phyloP scores from a whole-genome alignment of 1,140 invertebrate genomes.

The Sitobion miscanthi region DNA sequence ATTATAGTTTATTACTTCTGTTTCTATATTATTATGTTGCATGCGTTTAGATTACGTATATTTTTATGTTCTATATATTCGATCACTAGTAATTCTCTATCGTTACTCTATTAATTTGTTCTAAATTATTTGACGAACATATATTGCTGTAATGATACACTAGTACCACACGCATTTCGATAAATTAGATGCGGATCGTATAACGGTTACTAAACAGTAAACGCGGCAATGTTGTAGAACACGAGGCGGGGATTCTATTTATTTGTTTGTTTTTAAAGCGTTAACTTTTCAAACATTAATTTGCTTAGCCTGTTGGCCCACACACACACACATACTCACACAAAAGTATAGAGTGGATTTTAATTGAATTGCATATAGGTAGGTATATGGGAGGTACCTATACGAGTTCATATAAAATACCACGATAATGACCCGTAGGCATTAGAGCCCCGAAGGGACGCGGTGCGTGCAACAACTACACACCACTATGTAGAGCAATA shows the following conservation, averaged over 20 bases:
- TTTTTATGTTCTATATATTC: not conserved
- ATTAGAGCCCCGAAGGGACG: not conserved
- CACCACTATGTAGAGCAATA: not conserved
- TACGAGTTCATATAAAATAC: not conserved
- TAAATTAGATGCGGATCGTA: not conserved
- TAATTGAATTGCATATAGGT: not conserved
- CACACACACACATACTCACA: not conserved
- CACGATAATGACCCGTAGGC: slow-evolving; percentile 30
- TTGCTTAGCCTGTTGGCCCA: not conserved
- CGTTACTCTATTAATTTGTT: not conserved
- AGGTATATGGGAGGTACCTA: not conserved
- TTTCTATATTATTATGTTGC: not conserved
- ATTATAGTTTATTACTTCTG: not conserved
- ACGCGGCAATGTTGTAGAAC: not conserved
- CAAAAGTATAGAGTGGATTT: not conserved
- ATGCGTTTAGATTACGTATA: not conserved
- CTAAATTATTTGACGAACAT: not conserved
- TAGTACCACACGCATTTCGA: not conserved
- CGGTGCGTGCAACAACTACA: not conserved
- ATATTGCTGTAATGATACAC: not conserved
- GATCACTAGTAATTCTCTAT: not conserved
- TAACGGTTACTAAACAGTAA: not conserved
- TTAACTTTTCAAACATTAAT: not conserved
- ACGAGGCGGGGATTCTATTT: not conserved
- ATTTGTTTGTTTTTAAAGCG: not conserved